phyloP scores from a whole-genome alignment of 2,888 invertebrate species.

The Iphiclides podalirius region DNA sequence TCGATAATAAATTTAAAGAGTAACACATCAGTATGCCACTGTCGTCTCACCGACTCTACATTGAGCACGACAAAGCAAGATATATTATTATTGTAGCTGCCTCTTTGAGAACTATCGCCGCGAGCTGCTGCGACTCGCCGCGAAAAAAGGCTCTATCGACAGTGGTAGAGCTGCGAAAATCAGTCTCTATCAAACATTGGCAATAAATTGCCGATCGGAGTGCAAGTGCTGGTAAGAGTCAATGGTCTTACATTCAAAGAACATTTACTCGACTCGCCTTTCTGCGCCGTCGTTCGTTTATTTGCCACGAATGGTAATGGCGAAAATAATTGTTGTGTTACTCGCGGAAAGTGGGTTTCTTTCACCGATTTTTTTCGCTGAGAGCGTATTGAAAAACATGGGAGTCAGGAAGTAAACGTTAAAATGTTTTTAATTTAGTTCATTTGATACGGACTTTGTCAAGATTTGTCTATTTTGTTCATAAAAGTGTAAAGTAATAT shows the following conservation, averaged over 20 bases:
- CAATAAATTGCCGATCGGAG: conserved; percentile 20
- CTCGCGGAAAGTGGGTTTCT: not conserved
- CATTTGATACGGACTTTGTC: no score
- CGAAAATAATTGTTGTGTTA: conserved; percentile 10
- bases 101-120: conserved; percentile 45
- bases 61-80: conserved; percentile 71
- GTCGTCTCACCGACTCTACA: conserved; percentile 58
- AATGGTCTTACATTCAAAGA: conserved; percentile 21
- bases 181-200: conserved; percentile 21
- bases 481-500: no score
- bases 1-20: conserved; percentile 73
- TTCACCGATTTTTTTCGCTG: not conserved
- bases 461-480: no score
- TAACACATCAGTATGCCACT: conserved; percentile 73
- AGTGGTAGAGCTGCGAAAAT: conserved; percentile 19
- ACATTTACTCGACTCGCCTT: conserved; percentile 13
- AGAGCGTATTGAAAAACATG: no score
- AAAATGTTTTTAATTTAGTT: no score
- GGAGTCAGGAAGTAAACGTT: no score
- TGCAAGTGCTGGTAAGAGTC: conserved; percentile 20
- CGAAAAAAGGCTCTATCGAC: conserved; percentile 22
- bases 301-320: conserved; percentile 13
- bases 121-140: conserved; percentile 25
- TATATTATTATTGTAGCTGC: conserved; percentile 47
- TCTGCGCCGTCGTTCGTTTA: conserved; percentile 11